Percentiles rank a stretch among this genome's conserved stretches.
These are phyloP conservation scores for Salvelinus fontinalis DNA, from an alignment of 2,113 vertebrate species.

Conservation along the genomic window DNA sequence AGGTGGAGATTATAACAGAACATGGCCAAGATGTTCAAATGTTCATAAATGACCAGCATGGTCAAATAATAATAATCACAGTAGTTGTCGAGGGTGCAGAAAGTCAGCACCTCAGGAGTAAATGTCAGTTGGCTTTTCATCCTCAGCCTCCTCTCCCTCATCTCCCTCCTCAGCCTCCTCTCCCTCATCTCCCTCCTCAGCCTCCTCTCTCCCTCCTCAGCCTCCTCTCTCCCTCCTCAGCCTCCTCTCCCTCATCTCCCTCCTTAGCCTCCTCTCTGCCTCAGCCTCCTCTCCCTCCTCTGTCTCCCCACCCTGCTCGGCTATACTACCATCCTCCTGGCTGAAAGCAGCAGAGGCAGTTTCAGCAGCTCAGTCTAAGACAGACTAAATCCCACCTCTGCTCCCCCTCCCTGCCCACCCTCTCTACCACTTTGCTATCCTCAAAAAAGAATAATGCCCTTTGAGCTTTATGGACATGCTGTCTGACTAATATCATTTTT, in stretches of 20 bases:
- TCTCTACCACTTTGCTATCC: conserved; percentile 40
- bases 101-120: no score
- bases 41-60: no score
- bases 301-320: background rate
- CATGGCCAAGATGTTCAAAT: no score
- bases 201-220: no score
- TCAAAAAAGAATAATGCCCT: conserved; percentile 30
- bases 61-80: no score
- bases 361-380: background rate
- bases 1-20: no score
- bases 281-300: conserved; percentile 1
- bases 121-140: no score
- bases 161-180: no score
- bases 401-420: conserved; percentile 1
- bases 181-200: no score
- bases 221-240: background rate
- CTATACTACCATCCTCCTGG: background rate
- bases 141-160: no score
- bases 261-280: conserved; percentile 8
- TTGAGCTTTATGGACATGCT: conserved; percentile 12
- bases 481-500: background rate
- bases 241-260: no score
- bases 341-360: background rate
- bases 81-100: no score
- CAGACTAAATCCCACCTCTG: conserved; percentile 4